Evolutionary conservation across 2,888 invertebrate species (phyloP).

Genomic region (Gerosis bhagava): DNA sequence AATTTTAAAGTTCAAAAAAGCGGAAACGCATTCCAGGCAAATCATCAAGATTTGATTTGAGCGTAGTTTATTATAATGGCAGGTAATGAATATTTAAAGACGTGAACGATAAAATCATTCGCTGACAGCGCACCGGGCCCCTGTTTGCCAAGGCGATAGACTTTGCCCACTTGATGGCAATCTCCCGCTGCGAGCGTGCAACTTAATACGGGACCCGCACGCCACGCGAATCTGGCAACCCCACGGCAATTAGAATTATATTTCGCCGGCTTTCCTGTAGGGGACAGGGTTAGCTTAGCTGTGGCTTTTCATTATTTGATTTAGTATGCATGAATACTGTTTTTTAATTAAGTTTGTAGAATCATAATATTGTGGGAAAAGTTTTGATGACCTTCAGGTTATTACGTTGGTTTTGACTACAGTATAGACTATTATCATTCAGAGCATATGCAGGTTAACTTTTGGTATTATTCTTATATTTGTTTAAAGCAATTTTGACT

Average conservation of each 20-base stretch:
- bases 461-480: too few species aligned
- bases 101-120: constrained; percentile 60
- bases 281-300: constrained; percentile 20
- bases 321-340: constrained; percentile 16
- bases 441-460: too few species aligned
- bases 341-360: constrained; percentile 18
- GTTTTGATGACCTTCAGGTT: too few species aligned
- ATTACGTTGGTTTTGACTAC: too few species aligned
- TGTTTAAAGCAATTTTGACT: too few species aligned
- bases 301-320: constrained; percentile 11
- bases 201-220: constrained; percentile 45
- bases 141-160: constrained; percentile 52
- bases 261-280: constrained; percentile 15
- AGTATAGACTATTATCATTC: too few species aligned
- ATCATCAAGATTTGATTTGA: constrained; percentile 23
- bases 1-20: constrained; percentile 7
- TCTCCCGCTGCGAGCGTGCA: constrained; percentile 44
- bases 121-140: constrained; percentile 48
- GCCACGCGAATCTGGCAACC: constrained; percentile 35
- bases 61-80: constrained; percentile 27
- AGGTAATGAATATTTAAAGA: constrained; percentile 65
- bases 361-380: too few species aligned
- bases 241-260: constrained; percentile 26
- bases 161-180: constrained; percentile 52
- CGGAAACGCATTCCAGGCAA: constrained; percentile 16